Evolutionary conservation across 2,113 vertebrate species (phyloP).

Genomic region (Scalopus aquaticus): DNA sequence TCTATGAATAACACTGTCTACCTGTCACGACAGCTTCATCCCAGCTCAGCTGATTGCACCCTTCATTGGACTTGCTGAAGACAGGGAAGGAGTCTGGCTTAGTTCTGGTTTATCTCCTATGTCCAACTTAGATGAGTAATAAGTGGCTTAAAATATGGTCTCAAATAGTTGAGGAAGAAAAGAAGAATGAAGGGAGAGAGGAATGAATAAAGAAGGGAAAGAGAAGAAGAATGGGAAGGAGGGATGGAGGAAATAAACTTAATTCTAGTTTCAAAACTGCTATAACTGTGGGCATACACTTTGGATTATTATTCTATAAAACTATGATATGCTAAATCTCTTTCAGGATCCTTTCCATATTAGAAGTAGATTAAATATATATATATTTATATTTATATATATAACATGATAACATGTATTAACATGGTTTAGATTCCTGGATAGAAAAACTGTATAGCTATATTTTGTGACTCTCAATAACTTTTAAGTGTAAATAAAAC

Average conservation of each 20-base stretch:
- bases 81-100: neutral
- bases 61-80: neutral
- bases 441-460: neutral
- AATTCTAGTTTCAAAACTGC: neutral
- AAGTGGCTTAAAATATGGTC: neutral
- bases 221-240: too few species aligned
- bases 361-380: neutral
- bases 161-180: neutral
- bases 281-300: neutral
- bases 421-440: neutral
- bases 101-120: neutral
- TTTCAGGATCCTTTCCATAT: neutral
- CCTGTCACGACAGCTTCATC: neutral
- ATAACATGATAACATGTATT: neutral
- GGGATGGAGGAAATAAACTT: neutral
- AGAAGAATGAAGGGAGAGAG: neutral
- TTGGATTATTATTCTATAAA: neutral
- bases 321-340: neutral
- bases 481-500: conserved; percentile 27
- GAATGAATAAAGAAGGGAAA: neutral
- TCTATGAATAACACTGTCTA: too few species aligned
- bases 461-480: neutral
- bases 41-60: neutral
- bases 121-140: neutral
- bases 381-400: too few species aligned